A percentile compares a stretch with the other conserved stretches of the same genome.
These are phyloP conservation scores for Hybos culiciformis DNA, from an alignment of 2,888 invertebrate species.

Conservation along the genomic window DNA sequence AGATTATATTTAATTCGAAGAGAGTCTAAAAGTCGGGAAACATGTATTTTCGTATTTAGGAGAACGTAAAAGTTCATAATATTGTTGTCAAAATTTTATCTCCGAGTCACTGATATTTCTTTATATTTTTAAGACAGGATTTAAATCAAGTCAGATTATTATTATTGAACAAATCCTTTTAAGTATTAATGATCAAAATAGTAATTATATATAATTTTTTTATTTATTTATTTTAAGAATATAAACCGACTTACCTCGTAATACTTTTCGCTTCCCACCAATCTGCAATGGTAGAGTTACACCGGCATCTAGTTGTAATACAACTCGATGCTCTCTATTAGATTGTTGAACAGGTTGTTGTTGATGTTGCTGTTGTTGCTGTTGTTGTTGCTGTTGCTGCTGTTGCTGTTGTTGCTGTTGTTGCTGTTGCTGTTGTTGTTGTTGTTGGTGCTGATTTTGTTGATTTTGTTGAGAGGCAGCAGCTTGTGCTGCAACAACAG, in stretches of 20 bases:
- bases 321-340: slow-evolving; percentile 50
- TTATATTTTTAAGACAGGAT: no score
- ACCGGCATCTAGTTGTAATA: slow-evolving; percentile 64
- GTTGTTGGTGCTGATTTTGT: no score
- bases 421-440: slow-evolving; percentile 1
- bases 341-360: slow-evolving; percentile 9
- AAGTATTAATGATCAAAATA: no score
- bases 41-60: no score
- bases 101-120: no score
- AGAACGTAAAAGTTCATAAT: no score
- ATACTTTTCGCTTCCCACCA: slow-evolving; percentile 59
- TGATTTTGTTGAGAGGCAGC: background rate
- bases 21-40: no score
- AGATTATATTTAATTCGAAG: no score
- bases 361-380: slow-evolving; percentile 16
- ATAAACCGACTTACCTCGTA: slow-evolving; percentile 48
- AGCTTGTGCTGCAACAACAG: background rate
- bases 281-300: slow-evolving; percentile 61
- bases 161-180: no score
- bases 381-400: slow-evolving; percentile 15
- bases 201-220: no score
- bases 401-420: slow-evolving; percentile 10
- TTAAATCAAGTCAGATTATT: no score
- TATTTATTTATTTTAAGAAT: background rate
- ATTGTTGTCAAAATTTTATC: no score